Base-by-base conservation (phyloP, 1,140 invertebrate species). In the Cotesia typhae region DNA sequence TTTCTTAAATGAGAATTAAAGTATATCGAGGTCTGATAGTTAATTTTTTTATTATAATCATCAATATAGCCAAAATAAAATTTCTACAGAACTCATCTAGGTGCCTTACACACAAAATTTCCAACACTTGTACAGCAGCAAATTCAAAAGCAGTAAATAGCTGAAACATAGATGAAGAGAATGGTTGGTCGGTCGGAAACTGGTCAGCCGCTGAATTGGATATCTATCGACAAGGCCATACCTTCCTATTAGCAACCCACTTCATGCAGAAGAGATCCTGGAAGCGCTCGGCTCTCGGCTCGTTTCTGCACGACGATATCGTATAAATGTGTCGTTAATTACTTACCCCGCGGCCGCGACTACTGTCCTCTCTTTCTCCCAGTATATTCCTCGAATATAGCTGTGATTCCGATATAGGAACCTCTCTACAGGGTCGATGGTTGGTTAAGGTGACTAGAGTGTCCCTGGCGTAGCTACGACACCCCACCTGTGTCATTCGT, bases 241-340 rank as follows among this genome's bases (percentile, higher is more conserved):
- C 78, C 77, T 85, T 84, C 78, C 80, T 79, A 85, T 84, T 84
- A 84, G 78, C 70, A 52, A 57, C 77, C 78, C 77, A 82, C 81
- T 85, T 84, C 77, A 83, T 79, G 76, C 75, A 76, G 76, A 85
- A 78, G 77, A 67, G 80, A 76, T 80, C 74, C 77, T 76, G 68
- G 74, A 75, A 70, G 67, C 60, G 75, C 67, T 77, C 74, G 75
- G 67, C 60, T 76, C 67, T 77, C 74, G 75, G 65, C 64, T 69
- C 61, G 5, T 7, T 66, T 74, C 76, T 47, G 41, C 72, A 75
- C 61, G 74, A 76, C 81, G 80, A 85, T 85, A 85, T 84, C 80
- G 82, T 84, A 84, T 84, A 85, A 86, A 86, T 82, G 81, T 82
- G 83, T 80, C 84, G 81, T 86, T 87, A 87, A 87, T 87, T 87